Evolutionary conservation across 2,113 vertebrate genomes (phyloP).

Genomic region (Poecilia latipinna): DNA sequence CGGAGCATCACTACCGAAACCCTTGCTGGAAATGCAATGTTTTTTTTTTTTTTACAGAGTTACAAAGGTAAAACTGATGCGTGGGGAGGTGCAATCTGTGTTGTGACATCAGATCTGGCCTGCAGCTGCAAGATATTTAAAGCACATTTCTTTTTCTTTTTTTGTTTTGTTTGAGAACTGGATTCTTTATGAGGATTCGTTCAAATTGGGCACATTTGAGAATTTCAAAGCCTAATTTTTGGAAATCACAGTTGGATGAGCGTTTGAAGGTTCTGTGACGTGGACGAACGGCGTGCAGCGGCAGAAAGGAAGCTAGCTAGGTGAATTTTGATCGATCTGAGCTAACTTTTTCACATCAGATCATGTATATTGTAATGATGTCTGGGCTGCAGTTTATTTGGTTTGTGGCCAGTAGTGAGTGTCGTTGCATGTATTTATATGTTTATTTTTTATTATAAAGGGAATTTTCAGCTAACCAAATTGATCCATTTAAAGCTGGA

Average conservation of each 20-base stretch:
- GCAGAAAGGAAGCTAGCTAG: conserved; percentile 7
- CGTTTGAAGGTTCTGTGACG: conserved; percentile 2
- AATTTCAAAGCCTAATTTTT: not conserved
- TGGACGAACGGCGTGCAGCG: conserved; percentile 29
- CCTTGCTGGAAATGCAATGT: conserved; percentile 5
- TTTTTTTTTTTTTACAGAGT: not conserved
- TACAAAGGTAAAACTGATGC: conserved; percentile 1
- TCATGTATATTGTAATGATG: conserved; percentile 29
- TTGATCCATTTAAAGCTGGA: conserved; percentile 6
- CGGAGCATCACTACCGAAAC: conserved; percentile 57
- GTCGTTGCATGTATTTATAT: conserved; percentile 49
- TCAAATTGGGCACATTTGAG: not conserved
- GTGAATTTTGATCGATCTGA: conserved; percentile 10
- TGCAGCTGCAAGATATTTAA: conserved; percentile 16
- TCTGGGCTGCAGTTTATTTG: conserved; percentile 20
- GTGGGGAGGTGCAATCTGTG: not conserved
- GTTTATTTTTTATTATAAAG: conserved; percentile 54
- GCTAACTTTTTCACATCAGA: not conserved
- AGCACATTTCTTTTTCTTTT: not conserved
- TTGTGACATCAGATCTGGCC: conserved; percentile 3
- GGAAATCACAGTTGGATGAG: not conserved
- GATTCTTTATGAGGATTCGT: not conserved
- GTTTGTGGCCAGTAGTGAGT: conserved; percentile 9
- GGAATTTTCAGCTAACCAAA: conserved; percentile 67
- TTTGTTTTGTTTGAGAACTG: not conserved